These are phyloP conservation scores for Pachymerium ferrugineum DNA, from an alignment of 2,888 invertebrate species.

Conservation along the genomic window DNA sequence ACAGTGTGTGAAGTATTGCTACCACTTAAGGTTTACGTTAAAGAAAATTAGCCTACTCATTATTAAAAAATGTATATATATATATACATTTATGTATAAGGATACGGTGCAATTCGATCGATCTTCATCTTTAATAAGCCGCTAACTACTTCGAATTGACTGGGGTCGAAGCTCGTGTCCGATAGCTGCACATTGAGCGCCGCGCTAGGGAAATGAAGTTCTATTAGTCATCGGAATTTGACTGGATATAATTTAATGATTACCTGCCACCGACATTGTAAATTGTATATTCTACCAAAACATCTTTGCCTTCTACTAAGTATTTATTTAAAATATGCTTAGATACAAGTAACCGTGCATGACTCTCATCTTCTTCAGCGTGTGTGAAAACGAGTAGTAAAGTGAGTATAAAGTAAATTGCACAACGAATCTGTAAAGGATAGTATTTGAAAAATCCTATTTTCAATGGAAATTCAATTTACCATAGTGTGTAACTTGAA, in stretches of 20 bases:
- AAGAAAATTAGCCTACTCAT: background rate
- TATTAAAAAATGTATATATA: background rate
- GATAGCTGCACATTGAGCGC: constrained; percentile 82
- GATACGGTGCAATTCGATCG: constrained; percentile 77
- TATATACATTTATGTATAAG: constrained; percentile 39
- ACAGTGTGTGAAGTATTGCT: constrained; percentile 91
- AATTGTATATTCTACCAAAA: constrained; percentile 87
- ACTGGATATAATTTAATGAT: background rate
- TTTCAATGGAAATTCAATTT: background rate
- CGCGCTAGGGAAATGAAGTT: constrained; percentile 52
- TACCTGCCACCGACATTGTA: constrained; percentile 83
- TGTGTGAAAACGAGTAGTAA: constrained; percentile 7
- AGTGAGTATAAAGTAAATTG: background rate
- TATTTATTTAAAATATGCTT: constrained; percentile 95
- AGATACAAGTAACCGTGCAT: constrained; percentile 77
- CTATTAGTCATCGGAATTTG: background rate
- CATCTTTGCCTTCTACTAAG: constrained; percentile 92
- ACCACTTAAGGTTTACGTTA: constrained; percentile 48
- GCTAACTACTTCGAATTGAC: constrained; percentile 81
- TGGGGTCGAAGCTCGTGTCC: constrained; percentile 87
- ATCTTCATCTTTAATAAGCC: constrained; percentile 74
- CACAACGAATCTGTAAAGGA: background rate
- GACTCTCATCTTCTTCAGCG: constrained; percentile 60
- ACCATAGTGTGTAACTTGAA: background rate
- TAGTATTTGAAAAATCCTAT: background rate